These are phyloP conservation scores for Syrrhaptes paradoxus DNA, from an alignment of 2,113 vertebrate species.

Conservation along the genomic window DNA sequence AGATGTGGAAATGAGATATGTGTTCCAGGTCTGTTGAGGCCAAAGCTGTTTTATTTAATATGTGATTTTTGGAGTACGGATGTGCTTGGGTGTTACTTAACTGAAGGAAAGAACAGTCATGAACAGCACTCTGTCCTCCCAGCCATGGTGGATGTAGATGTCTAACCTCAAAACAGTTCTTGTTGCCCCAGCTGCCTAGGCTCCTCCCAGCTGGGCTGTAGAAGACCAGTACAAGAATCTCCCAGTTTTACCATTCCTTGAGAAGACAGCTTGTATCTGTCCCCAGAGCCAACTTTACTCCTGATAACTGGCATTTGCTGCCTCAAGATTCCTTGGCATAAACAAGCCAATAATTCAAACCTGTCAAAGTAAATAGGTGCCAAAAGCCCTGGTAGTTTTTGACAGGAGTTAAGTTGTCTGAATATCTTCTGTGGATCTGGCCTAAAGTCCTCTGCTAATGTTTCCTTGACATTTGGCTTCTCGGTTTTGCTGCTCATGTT, in stretches of 20 bases:
- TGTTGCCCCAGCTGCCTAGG: not conserved
- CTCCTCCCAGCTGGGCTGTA: not conserved
- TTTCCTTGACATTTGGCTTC: not conserved
- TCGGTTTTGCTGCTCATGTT: not conserved
- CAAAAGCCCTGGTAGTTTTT: not conserved
- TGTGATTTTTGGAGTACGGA: not conserved
- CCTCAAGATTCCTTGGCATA: not conserved
- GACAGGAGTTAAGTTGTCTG: not conserved
- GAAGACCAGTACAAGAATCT: not conserved
- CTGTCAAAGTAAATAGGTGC: not conserved
- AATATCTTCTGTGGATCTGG: not conserved
- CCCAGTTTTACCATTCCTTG: not conserved
- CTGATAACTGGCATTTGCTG: not conserved
- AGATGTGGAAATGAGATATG: too few species aligned
- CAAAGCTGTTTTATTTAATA: not conserved
- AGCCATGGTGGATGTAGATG: accelerated
- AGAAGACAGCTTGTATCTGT: not conserved
- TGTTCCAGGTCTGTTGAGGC: not conserved
- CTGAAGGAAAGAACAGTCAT: not conserved
- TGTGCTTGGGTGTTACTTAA: not conserved
- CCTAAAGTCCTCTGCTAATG: not conserved
- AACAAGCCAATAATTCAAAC: not conserved
- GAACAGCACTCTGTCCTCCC: not conserved
- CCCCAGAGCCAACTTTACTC: not conserved
- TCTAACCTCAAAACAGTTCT: not conserved